A percentile compares a stretch with the other conserved stretches of the same genome.
phyloP scores from a whole-genome alignment of 2,113 vertebrate genomes.

The Chauna torquata region DNA sequence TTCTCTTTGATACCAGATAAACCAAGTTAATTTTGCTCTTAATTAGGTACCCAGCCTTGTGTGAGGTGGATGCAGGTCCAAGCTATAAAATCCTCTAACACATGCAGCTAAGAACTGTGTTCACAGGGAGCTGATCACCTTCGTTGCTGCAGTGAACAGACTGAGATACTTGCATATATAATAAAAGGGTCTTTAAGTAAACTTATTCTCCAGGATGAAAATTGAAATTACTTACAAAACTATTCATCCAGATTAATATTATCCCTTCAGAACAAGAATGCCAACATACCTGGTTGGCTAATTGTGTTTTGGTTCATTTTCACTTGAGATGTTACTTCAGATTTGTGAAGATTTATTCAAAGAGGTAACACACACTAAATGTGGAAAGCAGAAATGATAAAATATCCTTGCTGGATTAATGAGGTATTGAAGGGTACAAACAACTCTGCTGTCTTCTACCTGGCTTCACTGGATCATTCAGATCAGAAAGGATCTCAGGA shows the following conservation, averaged over 20 bases:
- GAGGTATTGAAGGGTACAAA: background rate
- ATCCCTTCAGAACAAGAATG: background rate
- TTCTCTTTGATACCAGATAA: background rate
- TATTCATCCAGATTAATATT: background rate
- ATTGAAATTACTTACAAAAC: background rate
- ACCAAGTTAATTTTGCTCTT: background rate
- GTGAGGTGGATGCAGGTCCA: background rate
- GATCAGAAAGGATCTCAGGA: background rate
- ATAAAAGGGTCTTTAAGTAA: background rate
- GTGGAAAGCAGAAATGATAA: background rate
- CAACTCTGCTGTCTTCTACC: background rate
- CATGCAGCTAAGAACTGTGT: background rate
- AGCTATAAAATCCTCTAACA: background rate
- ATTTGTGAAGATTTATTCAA: background rate
- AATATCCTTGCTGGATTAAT: background rate
- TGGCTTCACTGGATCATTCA: background rate
- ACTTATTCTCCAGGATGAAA: background rate
- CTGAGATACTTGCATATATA: background rate
- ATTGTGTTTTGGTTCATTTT: background rate
- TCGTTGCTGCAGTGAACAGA: background rate
- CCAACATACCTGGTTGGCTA: rapidly evolving
- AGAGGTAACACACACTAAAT: background rate
- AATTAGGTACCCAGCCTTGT: background rate
- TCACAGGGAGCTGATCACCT: background rate
- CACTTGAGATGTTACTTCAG: background rate